Evolutionary conservation across 1,140 invertebrate genomes (phyloP), one percentile per base, ranked within the genome.

Genomic region (Augochlora pura): DNA sequence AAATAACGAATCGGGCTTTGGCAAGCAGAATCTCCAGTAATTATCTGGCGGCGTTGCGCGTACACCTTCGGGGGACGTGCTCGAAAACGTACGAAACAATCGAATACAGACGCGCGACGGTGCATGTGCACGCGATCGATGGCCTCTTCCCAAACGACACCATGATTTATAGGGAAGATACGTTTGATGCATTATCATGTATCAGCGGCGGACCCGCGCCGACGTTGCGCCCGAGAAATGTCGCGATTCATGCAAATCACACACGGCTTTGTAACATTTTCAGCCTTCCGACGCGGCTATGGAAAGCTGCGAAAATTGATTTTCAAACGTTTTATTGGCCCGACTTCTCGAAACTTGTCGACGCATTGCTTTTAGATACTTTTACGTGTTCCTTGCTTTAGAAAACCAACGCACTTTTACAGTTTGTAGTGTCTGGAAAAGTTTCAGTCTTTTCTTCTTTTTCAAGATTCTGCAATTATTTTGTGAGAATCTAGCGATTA

Each of bases 1-100:
- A 64, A 82, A 82, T 85, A 86, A 75, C 67, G 62, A 66, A 80
- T 80, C 67, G 46, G 63, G 59, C 64, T 80, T 82, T 49, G 65
- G 46, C 79, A 59, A 77, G 74, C 78, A 77, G 71, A 80, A 83
- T 80, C 64, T 77, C 46, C 54, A 16, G 77, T 80, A 86, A 86
- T 86, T 86, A 86, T 62, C 62, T 23, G 42, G 18, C 38, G 23
- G 42, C 32, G n/a, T 59, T 23, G 63, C 46, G 59, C 68, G 52
- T 60, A n/a, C 23, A 71, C 62, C 57, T 57, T 25, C 54, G 8
- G 14, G 59, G 18, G 75, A 78, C n/a, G 5, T 27, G 16, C 23
- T 57, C 57, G 57, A 65, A 59, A 54, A 25, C 18, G n/a, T n/a
- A 77, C 27, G 46, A 77, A 65, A 78, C 69, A 57, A 38, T 10